Percentiles rank a stretch among this genome's conserved stretches.
Evolutionary conservation across 2,113 vertebrate species (phyloP).

Genomic region (Numenius arquata): DNA sequence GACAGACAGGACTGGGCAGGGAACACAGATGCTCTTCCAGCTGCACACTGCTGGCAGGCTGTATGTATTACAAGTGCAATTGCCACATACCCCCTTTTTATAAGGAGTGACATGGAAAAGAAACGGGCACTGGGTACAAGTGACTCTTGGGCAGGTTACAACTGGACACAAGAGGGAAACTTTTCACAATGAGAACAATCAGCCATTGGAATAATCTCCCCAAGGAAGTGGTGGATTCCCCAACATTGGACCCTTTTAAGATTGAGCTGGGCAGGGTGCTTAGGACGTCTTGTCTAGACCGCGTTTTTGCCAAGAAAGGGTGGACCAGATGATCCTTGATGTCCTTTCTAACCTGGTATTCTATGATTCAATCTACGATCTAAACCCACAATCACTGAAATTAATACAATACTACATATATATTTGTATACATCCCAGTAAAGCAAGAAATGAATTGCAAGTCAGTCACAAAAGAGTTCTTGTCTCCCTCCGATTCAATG

Average conservation of each 20-base stretch:
- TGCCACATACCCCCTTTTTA: neutral
- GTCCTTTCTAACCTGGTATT: neutral
- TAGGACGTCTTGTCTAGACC: neutral
- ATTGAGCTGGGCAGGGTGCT: neutral
- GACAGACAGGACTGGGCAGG: neutral
- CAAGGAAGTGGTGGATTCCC: neutral
- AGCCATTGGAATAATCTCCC: neutral
- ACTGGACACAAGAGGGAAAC: neutral
- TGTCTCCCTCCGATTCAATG: neutral
- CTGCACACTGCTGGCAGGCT: neutral
- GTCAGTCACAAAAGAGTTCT: neutral
- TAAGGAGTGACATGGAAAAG: neutral
- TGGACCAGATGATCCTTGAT: neutral
- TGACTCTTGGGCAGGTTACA: neutral
- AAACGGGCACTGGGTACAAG: neutral
- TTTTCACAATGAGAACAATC: neutral
- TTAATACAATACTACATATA: neutral
- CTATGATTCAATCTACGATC: neutral
- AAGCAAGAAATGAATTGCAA: neutral
- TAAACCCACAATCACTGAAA: neutral
- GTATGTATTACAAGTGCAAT: neutral
- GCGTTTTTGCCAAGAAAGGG: neutral
- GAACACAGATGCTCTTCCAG: neutral
- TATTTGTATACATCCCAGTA: neutral
- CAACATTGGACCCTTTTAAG: neutral